Conservation (phyloP, 2,113 vertebrate genomes). For the Larimichthys crocea region DNA sequence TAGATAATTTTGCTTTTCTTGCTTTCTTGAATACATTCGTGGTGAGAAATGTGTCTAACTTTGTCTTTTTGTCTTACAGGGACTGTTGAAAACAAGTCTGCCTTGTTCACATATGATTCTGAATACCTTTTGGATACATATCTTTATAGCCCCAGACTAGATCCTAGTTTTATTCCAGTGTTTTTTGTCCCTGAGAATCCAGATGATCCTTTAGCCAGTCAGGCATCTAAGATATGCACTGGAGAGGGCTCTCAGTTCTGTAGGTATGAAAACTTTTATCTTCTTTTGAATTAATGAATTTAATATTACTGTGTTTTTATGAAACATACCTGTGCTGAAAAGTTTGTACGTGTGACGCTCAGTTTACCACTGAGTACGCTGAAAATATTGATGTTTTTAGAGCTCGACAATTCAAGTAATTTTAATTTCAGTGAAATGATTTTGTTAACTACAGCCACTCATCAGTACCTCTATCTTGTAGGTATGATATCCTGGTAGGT, state of each 20-base stretch:
- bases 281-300: not conserved
- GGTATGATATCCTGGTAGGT: conserved; percentile 83
- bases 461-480: conserved; percentile 29
- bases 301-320: not conserved
- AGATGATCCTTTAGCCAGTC: conserved; percentile 73
- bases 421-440: not conserved
- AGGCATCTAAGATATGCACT: conserved; percentile 76
- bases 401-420: not conserved
- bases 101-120: conserved; percentile 94
- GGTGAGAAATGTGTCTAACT: not conserved
- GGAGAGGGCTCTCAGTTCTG: conserved; percentile 86
- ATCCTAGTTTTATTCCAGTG: conserved; percentile 84
- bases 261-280: conserved; percentile 74
- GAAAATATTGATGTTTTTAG: too few species aligned
- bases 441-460: not conserved
- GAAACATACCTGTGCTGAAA: not conserved
- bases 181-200: conserved; percentile 79
- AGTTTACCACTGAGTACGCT: too few species aligned
- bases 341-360: not conserved
- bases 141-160: conserved; percentile 84
- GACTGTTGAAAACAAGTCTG: conserved; percentile 85
- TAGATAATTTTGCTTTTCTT: not conserved
- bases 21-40: not conserved
- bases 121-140: conserved; percentile 82
- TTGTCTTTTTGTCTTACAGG: conserved; percentile 79